Base-by-base conservation (phyloP, 2,113 vertebrate species). In the Lepidothrix coronata region DNA sequence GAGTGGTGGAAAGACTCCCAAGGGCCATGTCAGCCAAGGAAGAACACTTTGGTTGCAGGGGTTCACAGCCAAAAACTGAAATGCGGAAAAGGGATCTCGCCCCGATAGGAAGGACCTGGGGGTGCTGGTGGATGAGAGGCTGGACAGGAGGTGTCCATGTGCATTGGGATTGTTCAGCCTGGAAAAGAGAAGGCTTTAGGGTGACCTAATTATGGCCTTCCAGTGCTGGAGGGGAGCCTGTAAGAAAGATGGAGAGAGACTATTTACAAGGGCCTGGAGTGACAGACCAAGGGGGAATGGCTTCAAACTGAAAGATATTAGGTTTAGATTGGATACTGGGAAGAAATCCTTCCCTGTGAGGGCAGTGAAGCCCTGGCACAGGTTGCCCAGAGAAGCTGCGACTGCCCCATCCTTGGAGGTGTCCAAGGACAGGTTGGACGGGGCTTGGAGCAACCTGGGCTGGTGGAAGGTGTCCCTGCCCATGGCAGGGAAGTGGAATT, bases 341-440 rank as follows among this genome's bases (percentile, higher is more conserved):
- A 28, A 62, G 24, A 23, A 62, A 46, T 54, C 2, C 1, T 41
- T 75, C 12, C 12, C 27, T 63, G 13, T 10, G 39, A 73, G 58
- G 33, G 10, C 17, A 48, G 13, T 0, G 6, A 37, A 39, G 22
- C 17, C 22, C 22, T 61, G 63, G 54, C 37, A 37, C 13, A 52
- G 44, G 8, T 0, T 59, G 11, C 31, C 31, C 17, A 5, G 17
- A 27, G 44, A 5, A 44, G 44, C 84, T 52, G 62, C 44, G 72
- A 21, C 54, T 87, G 54, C 33, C 28, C 19, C 33, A 55, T 39
- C 65, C 23, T 19, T 79, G 41, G 7, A 3, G 35, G 30, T 25
- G 49, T 12, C 20, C 13, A 17, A 21, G 41, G 54, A 8, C 31
- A 16, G 24, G 6, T 0, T 67, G 83, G 25, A 35, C 2, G 0